Evolutionary conservation across 2,113 vertebrate species (phyloP).

Genomic region (Ctenomys sociabilis): DNA sequence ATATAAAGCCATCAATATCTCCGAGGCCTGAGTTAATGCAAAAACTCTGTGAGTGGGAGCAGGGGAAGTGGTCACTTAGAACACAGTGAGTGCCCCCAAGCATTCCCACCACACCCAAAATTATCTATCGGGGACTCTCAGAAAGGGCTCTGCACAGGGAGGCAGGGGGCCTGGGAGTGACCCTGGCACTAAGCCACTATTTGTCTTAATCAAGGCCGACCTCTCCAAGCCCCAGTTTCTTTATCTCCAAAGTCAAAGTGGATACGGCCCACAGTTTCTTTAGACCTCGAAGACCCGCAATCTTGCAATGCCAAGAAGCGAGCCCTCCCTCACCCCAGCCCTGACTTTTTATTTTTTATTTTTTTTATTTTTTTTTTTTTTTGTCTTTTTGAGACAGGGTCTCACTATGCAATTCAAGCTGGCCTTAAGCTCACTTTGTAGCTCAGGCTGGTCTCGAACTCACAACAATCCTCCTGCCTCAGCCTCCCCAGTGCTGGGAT

Average conservation of each 20-base stretch:
- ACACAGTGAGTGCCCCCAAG: background rate
- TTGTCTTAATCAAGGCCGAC: background rate
- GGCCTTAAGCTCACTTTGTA: too few relatives aligned
- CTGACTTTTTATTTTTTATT: background rate
- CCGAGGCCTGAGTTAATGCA: background rate
- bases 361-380: too few relatives aligned
- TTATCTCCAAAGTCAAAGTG: background rate
- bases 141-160: background rate
- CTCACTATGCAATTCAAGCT: too few relatives aligned
- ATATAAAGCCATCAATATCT: fast-evolving
- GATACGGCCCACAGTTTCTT: background rate
- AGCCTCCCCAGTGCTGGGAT: too few relatives aligned
- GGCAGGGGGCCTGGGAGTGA: background rate
- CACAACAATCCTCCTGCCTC: too few relatives aligned
- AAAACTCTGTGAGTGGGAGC: background rate
- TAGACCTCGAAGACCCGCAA: background rate
- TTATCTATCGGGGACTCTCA: background rate
- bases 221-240: background rate
- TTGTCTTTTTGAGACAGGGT: too few relatives aligned
- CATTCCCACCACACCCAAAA: background rate
- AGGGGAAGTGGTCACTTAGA: background rate
- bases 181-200: background rate
- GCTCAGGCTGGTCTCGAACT: too few relatives aligned
- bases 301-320: background rate
- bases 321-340: background rate